phyloP scores from a whole-genome alignment of 2,113 vertebrate species.

The Dipodomys spectabilis region DNA sequence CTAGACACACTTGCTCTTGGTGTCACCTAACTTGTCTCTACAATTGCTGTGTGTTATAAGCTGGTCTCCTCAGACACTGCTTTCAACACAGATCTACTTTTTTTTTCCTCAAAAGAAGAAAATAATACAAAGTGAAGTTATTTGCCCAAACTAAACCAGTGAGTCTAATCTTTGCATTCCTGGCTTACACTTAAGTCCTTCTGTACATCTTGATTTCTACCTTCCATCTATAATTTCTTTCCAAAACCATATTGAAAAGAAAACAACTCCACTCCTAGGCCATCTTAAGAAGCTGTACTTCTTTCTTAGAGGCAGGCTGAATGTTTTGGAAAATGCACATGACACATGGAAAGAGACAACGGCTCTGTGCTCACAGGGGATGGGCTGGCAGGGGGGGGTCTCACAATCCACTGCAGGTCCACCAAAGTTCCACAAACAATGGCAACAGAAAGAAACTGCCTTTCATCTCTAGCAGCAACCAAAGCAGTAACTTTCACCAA shows the following conservation, averaged over 20 bases:
- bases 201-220: slow-evolving; percentile 4
- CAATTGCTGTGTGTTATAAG: no score
- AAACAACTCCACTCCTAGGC: neutral
- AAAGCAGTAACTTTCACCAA: slow-evolving; percentile 79
- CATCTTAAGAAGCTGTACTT: neutral
- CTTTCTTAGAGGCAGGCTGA: slow-evolving; percentile 9
- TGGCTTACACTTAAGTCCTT: slow-evolving; percentile 39
- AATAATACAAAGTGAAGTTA: slow-evolving; percentile 17
- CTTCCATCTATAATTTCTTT: slow-evolving; percentile 1
- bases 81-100: no score
- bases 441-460: slow-evolving; percentile 68
- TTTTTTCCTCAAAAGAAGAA: neutral
- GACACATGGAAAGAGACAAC: neutral
- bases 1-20: no score
- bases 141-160: neutral
- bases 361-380: neutral
- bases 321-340: slow-evolving; percentile 40
- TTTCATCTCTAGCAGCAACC: slow-evolving; percentile 77
- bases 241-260: neutral
- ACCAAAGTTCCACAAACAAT: slow-evolving; percentile 61
- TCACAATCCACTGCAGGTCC: slow-evolving; percentile 28
- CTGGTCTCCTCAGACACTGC: no score
- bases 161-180: neutral
- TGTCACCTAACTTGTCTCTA: no score
- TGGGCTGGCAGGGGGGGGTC: neutral